Conservation (phyloP, 1,140 invertebrate species). For the Drosophila chauvacae region DNA sequence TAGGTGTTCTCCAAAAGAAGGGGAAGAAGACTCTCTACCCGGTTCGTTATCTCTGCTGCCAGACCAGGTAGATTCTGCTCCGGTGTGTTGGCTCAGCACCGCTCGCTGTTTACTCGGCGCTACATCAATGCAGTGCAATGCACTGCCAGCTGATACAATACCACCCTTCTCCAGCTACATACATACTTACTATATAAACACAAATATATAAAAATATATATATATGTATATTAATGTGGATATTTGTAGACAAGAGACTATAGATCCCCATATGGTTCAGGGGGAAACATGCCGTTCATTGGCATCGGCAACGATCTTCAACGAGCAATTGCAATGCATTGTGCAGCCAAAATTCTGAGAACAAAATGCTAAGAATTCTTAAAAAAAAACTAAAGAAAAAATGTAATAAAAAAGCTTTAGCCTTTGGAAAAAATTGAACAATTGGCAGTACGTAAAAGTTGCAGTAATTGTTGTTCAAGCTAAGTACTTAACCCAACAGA, state of each 20-base stretch:
- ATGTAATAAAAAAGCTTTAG: neutral
- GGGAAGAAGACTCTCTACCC: too few species aligned
- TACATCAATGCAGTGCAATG: conserved; percentile 12
- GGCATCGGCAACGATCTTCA: neutral
- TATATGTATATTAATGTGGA: neutral
- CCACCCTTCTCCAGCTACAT: neutral
- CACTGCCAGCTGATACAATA: conserved; percentile 18
- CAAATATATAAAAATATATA: neutral
- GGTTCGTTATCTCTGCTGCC: neutral
- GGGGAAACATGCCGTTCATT: neutral
- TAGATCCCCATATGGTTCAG: conserved; percentile 5
- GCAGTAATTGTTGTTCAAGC: conserved; percentile 1
- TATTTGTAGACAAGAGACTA: neutral
- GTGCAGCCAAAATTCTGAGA: neutral
- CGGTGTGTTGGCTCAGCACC: conserved; percentile 8
- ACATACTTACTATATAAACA: neutral
- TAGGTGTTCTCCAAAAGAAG: neutral
- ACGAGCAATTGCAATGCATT: neutral
- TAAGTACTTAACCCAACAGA: neutral
- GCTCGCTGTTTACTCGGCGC: conserved; percentile 1
- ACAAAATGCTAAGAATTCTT: neutral
- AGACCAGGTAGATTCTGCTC: neutral
- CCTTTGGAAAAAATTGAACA: neutral
- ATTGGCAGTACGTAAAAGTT: neutral
- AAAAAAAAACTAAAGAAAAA: neutral